These are phyloP conservation scores for Ormyrus rosae DNA, from an alignment of 2,888 invertebrate species.

Conservation along the genomic window DNA sequence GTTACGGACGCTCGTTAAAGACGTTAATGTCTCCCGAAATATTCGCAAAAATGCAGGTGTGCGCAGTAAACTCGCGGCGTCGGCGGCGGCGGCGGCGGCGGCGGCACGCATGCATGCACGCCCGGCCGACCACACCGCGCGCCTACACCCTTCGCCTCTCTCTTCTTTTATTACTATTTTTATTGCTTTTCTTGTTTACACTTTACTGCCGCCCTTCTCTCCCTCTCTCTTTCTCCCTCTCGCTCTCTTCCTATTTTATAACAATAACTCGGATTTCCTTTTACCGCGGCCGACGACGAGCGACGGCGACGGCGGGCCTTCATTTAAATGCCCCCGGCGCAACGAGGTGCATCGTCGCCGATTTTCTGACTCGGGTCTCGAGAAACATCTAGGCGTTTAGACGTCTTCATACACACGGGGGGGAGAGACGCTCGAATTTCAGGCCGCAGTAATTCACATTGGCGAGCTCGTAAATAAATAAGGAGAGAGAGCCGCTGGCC, in stretches of 20 bases:
- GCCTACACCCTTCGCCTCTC: conserved; percentile 2
- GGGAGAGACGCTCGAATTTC: conserved; percentile 20
- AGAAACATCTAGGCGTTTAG: conserved; percentile 15
- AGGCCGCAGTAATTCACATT: conserved; percentile 33
- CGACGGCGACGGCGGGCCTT: background rate
- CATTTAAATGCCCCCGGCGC: background rate
- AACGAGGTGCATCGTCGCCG: background rate
- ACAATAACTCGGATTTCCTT: conserved; percentile 28
- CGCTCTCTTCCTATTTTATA: conserved; percentile 37
- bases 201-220: conserved; percentile 50
- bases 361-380: background rate
- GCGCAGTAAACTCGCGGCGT: conserved; percentile 59
- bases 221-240: conserved; percentile 10
- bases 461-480: conserved; percentile 44
- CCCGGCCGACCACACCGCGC: conserved; percentile 29
- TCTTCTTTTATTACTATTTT: conserved; percentile 55
- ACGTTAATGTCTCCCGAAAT: conserved; percentile 73
- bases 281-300: background rate
- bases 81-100: conserved; percentile 40
- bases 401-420: conserved; percentile 12
- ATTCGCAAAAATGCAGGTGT: conserved; percentile 75
- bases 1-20: conserved; percentile 72
- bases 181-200: conserved; percentile 56
- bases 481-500: background rate
- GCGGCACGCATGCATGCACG: conserved; percentile 36